Conservation (phyloP, 2,888 invertebrate genomes). For the Epinotia ramella region DNA sequence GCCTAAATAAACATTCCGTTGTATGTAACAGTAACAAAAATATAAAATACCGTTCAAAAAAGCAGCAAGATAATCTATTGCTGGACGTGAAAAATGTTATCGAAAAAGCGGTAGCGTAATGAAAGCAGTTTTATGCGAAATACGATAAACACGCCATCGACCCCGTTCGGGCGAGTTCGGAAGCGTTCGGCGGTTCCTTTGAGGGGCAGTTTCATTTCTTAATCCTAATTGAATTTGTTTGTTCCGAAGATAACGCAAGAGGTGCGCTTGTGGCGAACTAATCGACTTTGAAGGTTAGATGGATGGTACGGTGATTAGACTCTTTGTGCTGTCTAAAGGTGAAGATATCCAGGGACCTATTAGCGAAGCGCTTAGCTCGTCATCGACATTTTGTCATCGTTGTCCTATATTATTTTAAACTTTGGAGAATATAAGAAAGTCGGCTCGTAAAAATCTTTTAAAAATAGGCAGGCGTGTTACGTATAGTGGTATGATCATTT, state of each 20-base stretch:
- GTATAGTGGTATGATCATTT: not conserved
- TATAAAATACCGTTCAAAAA: conserved; percentile 45
- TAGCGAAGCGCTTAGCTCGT: conserved; percentile 16
- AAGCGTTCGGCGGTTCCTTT: conserved; percentile 73
- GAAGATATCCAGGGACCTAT: conserved; percentile 39
- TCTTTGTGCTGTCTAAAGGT: conserved; percentile 64
- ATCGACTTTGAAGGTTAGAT: conserved; percentile 68
- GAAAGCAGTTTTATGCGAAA: conserved; percentile 60
- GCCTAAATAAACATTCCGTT: conserved; percentile 46
- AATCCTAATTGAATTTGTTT: conserved; percentile 85
- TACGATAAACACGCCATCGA: conserved; percentile 67
- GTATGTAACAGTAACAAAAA: conserved; percentile 41
- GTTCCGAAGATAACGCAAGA: conserved; percentile 76
- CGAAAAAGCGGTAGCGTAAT: conserved; percentile 45
- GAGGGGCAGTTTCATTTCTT: conserved; percentile 77
- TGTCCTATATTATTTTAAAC: conserved; percentile 11
- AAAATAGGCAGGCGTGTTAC: not conserved
- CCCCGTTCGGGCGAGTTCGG: conserved; percentile 66
- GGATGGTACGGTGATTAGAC: conserved; percentile 65
- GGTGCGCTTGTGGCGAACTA: conserved; percentile 55
- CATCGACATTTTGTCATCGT: conserved; percentile 26
- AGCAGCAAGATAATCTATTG: conserved; percentile 44
- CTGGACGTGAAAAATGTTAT: conserved; percentile 46
- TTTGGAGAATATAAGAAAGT: not conserved
- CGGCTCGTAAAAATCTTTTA: not conserved